Evolutionary conservation across 2,888 invertebrate species (phyloP).

Genomic region (Temnothorax rugatulus): DNA sequence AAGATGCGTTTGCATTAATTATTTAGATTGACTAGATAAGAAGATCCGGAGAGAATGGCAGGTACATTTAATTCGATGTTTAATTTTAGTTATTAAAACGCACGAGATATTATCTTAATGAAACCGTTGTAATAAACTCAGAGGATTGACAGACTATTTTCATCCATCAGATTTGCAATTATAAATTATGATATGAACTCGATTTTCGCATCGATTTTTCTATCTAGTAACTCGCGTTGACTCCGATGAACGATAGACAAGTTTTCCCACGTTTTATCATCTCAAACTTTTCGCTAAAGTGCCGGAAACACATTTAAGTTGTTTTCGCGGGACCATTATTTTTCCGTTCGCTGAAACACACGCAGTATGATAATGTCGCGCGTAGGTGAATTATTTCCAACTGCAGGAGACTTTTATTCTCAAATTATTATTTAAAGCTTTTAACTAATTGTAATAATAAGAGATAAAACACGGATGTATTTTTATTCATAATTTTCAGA

Average conservation of each 20-base stretch:
- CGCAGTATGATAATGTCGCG: slow-evolving; percentile 27
- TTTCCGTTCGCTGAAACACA: slow-evolving; percentile 3
- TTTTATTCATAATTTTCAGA: slow-evolving; percentile 9
- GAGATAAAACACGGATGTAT: background rate
- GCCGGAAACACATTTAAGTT: slow-evolving; percentile 3
- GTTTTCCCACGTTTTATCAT: slow-evolving; percentile 19
- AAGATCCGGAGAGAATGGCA: background rate
- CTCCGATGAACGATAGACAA: background rate
- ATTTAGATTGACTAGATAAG: slow-evolving; percentile 4
- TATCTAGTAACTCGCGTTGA: background rate
- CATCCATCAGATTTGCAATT: slow-evolving; percentile 1
- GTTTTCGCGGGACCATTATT: slow-evolving; percentile 29
- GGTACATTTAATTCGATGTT: slow-evolving; percentile 8
- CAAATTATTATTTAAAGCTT: slow-evolving; percentile 28
- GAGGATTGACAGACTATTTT: background rate
- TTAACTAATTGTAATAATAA: slow-evolving; percentile 3
- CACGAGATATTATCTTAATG: slow-evolving; percentile 29
- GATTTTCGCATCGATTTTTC: slow-evolving; percentile 14
- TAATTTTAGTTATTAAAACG: slow-evolving; percentile 15
- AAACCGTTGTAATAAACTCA: slow-evolving; percentile 7
- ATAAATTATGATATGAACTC: background rate
- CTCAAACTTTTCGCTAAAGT: slow-evolving; percentile 13
- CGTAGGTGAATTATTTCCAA: slow-evolving; percentile 16
- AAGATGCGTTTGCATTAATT: background rate
- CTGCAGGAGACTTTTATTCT: background rate